These are phyloP conservation scores for Pluvialis apricaria DNA, from an alignment of 2,113 vertebrate genomes.

Conservation along the genomic window DNA sequence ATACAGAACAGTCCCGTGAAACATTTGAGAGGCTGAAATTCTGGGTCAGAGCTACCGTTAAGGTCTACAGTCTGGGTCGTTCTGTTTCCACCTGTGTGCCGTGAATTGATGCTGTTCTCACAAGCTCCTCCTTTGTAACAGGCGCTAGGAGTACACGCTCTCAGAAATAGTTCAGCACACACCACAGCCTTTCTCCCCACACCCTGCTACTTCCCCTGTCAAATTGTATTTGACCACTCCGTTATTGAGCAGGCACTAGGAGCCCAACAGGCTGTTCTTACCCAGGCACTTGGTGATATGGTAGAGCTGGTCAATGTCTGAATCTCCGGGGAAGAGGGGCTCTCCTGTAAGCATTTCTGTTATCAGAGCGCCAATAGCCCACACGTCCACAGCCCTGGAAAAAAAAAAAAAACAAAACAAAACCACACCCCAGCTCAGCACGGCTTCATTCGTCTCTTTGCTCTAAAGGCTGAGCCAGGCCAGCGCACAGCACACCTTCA, in stretches of 20 bases:
- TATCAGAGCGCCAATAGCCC: constrained; percentile 86
- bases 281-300: constrained; percentile 84
- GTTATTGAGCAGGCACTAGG: not conserved
- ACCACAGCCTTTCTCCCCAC: not conserved
- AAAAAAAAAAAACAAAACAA: not conserved
- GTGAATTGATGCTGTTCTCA: not conserved
- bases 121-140: not conserved
- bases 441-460: not conserved
- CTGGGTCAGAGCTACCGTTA: not conserved
- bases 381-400: constrained; percentile 87
- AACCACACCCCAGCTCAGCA: not conserved
- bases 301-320: constrained; percentile 90
- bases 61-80: not conserved
- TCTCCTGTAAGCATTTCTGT: constrained; percentile 88
- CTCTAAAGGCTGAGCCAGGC: not conserved
- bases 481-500: rapidly evolving
- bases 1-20: not conserved
- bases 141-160: rapidly evolving
- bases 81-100: not conserved
- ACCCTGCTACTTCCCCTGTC: not conserved
- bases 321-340: constrained; percentile 89
- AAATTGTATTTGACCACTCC: not conserved
- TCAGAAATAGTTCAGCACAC: not conserved
- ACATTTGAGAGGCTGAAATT: not conserved
- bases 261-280: constrained; percentile 37